phyloP scores from a whole-genome alignment of 2,113 vertebrate species.

The Engraulis encrasicolus region DNA sequence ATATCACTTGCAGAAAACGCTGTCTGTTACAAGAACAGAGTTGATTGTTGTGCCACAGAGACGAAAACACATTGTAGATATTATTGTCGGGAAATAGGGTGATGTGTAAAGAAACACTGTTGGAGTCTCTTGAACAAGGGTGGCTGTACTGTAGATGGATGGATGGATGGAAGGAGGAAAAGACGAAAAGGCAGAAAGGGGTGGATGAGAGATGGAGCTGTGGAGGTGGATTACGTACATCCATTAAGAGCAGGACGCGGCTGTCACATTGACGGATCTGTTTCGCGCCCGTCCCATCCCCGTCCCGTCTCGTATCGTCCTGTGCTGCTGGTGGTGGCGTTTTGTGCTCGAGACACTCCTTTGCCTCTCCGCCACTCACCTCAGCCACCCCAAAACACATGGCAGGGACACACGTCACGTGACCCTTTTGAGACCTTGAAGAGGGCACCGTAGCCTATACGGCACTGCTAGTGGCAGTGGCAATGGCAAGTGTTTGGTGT shows the following conservation, averaged over 20 bases:
- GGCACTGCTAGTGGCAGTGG: too few species aligned
- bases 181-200: background rate
- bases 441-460: background rate
- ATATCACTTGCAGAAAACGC: slow-evolving; percentile 2
- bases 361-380: background rate
- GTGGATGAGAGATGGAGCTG: background rate
- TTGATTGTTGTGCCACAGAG: background rate
- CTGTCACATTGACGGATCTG: slow-evolving; percentile 6
- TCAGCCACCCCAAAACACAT: background rate
- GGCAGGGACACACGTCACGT: background rate
- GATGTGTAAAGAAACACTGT: background rate
- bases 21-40: background rate
- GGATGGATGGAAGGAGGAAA: background rate
- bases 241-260: background rate
- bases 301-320: too few species aligned
- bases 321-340: too few species aligned
- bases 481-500: too few species aligned
- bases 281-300: background rate
- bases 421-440: background rate
- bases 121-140: background rate
- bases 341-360: background rate
- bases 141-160: too few species aligned
- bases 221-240: background rate
- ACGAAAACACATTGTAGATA: background rate
- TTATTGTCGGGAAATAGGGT: background rate